Evolutionary conservation across 2,888 invertebrate species (phyloP), one percentile per base, ranked within the genome.

Genomic region (Ectemnius continuus): DNA sequence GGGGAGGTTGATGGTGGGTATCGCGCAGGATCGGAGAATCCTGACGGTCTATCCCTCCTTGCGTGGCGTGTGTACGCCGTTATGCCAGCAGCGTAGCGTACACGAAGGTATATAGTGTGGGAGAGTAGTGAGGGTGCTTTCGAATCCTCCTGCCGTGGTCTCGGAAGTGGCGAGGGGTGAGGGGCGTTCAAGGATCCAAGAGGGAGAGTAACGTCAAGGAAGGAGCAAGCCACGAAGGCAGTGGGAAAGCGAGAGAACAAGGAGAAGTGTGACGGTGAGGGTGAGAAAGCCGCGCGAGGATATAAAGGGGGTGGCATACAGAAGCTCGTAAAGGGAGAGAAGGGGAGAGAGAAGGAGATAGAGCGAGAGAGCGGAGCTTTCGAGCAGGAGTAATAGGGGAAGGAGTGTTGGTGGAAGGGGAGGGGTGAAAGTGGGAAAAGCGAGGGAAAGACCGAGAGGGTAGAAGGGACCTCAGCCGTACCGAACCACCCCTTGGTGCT

Each of bases 21-120:
- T 63, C 70, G 86, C 88, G 88, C 87, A 87, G 86, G 82, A 83
- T 87, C 87, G 81, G 76, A 83, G 86, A 80, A 86, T 85, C 85
- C 77, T 64, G 71, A 48, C 66, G 57, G 69, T 68, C 67, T 45
- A 67, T 73, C 65, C 56, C 61, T 68, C 60, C 61, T 73, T 65
- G 73, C 66, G 66, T 70, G 64, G 68, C 76, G 71, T 78, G 74
- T 77, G 67, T 67, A 78, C 66, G 61, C 61, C 64, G 61, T 77
- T 70, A 73, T 63, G 57, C 58, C 63, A 61, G 61, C 70, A 63
- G 57, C 70, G 76, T 76, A 68, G 48, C 80, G 73, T 71, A 60
- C 63, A 62, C 56, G 52, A 47, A 69, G 62, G 66, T 20, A 18
- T 20, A 18, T 5, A n/a, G 4, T 11, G 45, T 60, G 26, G 65